A percentile compares a stretch with the other conserved stretches of the same genome.
These are phyloP conservation scores for Hirudinaria manillensis DNA, from an alignment of 2,888 invertebrate genomes.

Conservation along the genomic window DNA sequence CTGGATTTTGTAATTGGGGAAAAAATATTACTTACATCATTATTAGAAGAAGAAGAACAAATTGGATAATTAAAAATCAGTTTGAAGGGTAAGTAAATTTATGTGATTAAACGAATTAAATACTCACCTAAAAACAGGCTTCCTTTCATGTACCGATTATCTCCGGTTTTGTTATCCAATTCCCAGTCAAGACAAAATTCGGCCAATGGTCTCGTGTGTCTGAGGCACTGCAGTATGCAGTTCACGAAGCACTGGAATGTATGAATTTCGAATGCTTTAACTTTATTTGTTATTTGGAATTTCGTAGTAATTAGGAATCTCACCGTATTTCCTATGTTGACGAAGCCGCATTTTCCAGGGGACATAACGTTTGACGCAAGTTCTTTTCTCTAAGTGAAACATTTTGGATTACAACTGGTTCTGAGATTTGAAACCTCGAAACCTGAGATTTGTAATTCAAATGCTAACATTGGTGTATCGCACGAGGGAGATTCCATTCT, in stretches of 20 bases:
- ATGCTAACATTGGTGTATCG: background rate
- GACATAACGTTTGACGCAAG: background rate
- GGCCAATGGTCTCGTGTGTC: constrained; percentile 71
- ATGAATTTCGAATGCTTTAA: background rate
- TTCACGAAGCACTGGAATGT: constrained; percentile 72
- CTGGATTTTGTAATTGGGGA: no score
- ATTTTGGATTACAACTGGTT: background rate
- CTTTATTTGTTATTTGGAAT: background rate
- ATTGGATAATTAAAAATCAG: no score
- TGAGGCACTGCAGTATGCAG: constrained; percentile 77
- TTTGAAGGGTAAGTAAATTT: no score
- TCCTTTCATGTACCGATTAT: background rate
- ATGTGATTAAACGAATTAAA: no score
- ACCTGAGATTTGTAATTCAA: no score
- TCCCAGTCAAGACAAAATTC: constrained; percentile 69
- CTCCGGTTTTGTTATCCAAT: constrained; percentile 62
- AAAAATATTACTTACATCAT: no score
- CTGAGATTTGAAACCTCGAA: no score
- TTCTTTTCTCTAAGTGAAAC: background rate
- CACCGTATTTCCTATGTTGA: constrained; percentile 13
- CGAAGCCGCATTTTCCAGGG: constrained; percentile 3
- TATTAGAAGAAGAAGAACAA: no score
- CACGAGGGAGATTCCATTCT: background rate
- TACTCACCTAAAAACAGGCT: background rate
- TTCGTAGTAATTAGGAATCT: background rate